Evolutionary conservation across 1,140 invertebrate species (phyloP).

Genomic region (Pachypeltis micranthus): DNA sequence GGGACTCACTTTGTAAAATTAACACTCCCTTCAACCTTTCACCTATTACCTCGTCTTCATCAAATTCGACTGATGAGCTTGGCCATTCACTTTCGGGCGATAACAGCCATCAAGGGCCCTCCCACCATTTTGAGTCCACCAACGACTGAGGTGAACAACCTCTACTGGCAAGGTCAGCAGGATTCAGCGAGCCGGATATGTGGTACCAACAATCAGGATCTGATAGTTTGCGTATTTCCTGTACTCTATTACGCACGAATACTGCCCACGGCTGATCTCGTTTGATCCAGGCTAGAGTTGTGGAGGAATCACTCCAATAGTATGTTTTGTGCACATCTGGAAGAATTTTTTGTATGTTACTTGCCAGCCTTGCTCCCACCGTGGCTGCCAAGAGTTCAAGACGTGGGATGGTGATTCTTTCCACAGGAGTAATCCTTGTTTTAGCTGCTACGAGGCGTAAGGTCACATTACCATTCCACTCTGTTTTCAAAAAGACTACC

Average conservation of each 20-base stretch:
- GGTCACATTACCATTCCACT: constrained; percentile 29
- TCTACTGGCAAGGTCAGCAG: too few relatives aligned
- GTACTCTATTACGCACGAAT: not conserved
- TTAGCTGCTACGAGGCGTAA: constrained; percentile 30
- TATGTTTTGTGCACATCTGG: not conserved
- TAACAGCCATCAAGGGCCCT: too few relatives aligned
- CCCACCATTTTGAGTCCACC: too few relatives aligned
- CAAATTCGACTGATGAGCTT: too few relatives aligned
- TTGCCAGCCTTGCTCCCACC: constrained; percentile 28
- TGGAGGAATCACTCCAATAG: constrained; percentile 6
- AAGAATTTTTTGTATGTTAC: not conserved
- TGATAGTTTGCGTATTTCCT: constrained; percentile 2
- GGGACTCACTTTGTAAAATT: too few relatives aligned
- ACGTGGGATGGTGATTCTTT: constrained; percentile 32
- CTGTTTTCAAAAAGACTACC: constrained; percentile 21
- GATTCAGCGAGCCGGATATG: too few relatives aligned
- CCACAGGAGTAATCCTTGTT: constrained; percentile 30
- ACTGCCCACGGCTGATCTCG: not conserved
- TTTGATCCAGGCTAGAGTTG: not conserved
- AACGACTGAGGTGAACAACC: too few relatives aligned
- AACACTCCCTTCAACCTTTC: too few relatives aligned
- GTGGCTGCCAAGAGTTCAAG: constrained; percentile 36
- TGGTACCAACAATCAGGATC: too few relatives aligned
- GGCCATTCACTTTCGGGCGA: too few relatives aligned
- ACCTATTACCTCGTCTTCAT: too few relatives aligned